A percentile compares a stretch with the other conserved stretches of the same genome.
Evolutionary conservation across 2,888 invertebrate species (phyloP).

Genomic region (Caenorhabditis sp.): DNA sequence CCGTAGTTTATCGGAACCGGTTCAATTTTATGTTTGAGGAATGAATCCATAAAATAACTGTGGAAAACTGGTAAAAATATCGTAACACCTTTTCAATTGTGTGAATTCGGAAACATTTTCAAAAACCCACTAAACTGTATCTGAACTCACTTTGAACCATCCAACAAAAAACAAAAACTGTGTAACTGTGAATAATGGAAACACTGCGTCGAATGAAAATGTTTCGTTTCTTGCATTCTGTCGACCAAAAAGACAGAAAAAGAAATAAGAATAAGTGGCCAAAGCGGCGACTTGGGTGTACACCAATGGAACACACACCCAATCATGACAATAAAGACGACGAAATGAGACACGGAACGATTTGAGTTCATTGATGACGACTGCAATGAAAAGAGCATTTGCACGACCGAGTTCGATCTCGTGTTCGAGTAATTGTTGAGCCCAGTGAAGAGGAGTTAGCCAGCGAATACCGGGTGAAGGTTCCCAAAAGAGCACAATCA

Average conservation of each 20-base stretch:
- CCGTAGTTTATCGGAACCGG: no score
- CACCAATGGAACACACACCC: constrained; percentile 61
- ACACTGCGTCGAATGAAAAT: constrained; percentile 41
- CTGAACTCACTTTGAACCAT: constrained; percentile 53
- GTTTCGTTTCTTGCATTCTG: constrained; percentile 51
- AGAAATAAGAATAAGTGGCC: constrained; percentile 72
- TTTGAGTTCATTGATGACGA: constrained; percentile 43
- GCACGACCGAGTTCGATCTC: constrained; percentile 34
- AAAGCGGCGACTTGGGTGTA: constrained; percentile 70
- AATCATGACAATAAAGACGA: constrained; percentile 56
- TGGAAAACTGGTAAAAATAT: no score
- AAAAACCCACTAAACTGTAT: no score
- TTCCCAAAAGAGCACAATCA: no score
- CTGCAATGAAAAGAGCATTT: constrained; percentile 29
- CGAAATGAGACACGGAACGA: constrained; percentile 46
- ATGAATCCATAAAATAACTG: no score
- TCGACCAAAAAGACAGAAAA: constrained; percentile 71
- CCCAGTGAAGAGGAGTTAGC: constrained; percentile 63
- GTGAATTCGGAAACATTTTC: no score
- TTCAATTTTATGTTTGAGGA: no score
- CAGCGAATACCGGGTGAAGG: constrained; percentile 60
- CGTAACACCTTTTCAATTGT: no score
- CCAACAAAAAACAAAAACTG: constrained; percentile 62
- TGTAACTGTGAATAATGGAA: constrained; percentile 57
- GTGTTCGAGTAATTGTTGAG: constrained; percentile 48